phyloP scores from a whole-genome alignment of 2,888 invertebrate species.

The Colletes collaris region DNA sequence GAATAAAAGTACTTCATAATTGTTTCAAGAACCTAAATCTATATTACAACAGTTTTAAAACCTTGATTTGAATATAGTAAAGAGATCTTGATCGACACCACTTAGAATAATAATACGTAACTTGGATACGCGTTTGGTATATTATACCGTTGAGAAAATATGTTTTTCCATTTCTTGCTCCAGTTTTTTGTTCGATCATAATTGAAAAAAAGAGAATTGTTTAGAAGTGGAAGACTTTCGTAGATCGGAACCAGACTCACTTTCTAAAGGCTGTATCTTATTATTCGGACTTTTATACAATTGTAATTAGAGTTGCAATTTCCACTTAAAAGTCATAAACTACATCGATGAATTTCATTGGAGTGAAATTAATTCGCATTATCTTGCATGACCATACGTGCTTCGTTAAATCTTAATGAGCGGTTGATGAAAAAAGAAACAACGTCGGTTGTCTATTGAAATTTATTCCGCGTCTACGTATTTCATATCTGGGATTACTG shows the following conservation, averaged over 20 bases:
- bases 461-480: neutral
- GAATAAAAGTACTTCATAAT: too few species aligned
- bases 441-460: neutral
- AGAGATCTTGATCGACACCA: too few species aligned
- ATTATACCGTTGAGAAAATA: too few species aligned
- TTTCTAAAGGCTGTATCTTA: conserved; percentile 28
- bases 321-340: neutral
- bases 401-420: conserved; percentile 23
- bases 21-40: too few species aligned
- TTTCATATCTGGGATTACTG: neutral
- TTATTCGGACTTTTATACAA: conserved; percentile 14
- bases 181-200: too few species aligned
- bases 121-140: too few species aligned
- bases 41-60: too few species aligned
- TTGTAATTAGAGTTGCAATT: conserved; percentile 22
- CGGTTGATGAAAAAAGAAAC: conserved; percentile 18
- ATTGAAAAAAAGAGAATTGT: too few species aligned
- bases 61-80: too few species aligned
- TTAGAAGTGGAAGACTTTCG: neutral
- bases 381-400: neutral
- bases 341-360: neutral
- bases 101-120: too few species aligned
- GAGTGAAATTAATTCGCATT: conserved; percentile 27
- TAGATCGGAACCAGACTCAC: conserved; percentile 13
- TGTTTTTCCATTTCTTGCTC: too few species aligned